A percentile compares a stretch with the other conserved stretches of the same genome.
Evolutionary conservation across 2,797 vertebrate genomes (phyloP).

Genomic region (Hipposideros larvatus): DNA sequence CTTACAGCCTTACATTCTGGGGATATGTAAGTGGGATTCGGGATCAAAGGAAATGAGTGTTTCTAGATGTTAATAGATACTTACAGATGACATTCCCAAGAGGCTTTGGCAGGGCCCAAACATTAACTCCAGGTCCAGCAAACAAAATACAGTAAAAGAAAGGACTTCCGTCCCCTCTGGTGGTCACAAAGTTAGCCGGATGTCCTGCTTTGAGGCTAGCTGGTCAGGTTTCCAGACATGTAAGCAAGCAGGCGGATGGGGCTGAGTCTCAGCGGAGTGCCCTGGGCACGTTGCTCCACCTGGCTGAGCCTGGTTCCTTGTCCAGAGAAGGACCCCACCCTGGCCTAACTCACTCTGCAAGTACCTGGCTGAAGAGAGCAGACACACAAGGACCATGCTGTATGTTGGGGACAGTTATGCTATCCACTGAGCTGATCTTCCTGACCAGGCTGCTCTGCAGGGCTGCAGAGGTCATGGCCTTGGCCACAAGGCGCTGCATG

Average conservation of each 20-base stretch:
- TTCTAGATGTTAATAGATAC: neutral
- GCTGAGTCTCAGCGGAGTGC: neutral
- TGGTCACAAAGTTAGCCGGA: accelerated
- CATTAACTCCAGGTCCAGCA: neutral
- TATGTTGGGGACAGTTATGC: accelerated
- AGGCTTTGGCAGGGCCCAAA: neutral
- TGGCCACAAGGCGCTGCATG: accelerated
- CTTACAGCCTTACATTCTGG: neutral
- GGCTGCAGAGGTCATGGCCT: neutral
- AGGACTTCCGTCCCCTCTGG: neutral
- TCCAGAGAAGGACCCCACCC: neutral
- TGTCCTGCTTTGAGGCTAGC: neutral
- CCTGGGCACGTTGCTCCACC: accelerated
- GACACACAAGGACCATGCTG: accelerated
- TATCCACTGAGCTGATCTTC: neutral
- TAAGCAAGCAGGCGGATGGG: accelerated
- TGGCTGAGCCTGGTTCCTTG: neutral
- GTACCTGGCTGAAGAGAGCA: neutral
- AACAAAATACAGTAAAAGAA: neutral
- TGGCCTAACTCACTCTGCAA: neutral
- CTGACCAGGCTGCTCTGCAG: neutral
- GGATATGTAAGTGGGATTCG: neutral
- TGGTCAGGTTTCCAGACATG: neutral
- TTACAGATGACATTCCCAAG: neutral
- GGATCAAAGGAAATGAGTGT: neutral